Base-by-base conservation (phyloP, 1,140 invertebrate genomes). In the Hylaeus volcanicus region DNA sequence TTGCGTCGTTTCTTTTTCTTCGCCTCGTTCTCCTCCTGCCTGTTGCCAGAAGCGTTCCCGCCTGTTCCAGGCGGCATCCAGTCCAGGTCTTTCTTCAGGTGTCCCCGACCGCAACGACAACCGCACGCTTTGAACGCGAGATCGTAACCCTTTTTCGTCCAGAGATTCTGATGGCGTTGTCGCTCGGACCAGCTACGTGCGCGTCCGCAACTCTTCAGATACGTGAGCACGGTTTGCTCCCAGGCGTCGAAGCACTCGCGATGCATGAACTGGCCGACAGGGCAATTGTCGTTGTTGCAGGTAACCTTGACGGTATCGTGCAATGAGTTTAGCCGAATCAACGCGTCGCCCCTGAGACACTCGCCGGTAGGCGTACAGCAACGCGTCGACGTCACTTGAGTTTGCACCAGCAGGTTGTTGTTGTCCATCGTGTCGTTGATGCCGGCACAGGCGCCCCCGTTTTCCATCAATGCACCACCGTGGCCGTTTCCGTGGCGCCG, bases 81-180 rank as follows among this genome's bases (percentile, higher is more conserved):
- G 89, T 99, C 98, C 14, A 98, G 94, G 93, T 99, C 98, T 93
- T 99, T 99, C 89, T 98, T 97, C 72, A 99, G 91, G 91, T 99
- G 98, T 1, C 98, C 98, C 6, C 97, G 94, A 0, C 97, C 97
- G 93, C 98, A 96, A 88, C 96, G 95, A 94, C 98, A 96, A 86
- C 96, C 96, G 95, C 98, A 97, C 63, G 98, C 96, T 91, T 97
- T 98, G 90, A 96, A 97, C 1, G 98, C 97, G 90, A 99, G 93
- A 92, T 99, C 98, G 94, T 99, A 99, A 14, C 98, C 98, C 92
- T 98, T 98, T 93, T 99, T 99, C 58, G 98, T 99, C 98, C 98
- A 99, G 74, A 99, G 93, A 91, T 99, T 98, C 93, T 99, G 98
- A 83, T 97, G 95, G 26, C 98, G 95, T 92, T 99, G 98, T 65